Evolutionary conservation across 2,113 vertebrate species (phyloP).

Genomic region (Rhagologus leucostigma): DNA sequence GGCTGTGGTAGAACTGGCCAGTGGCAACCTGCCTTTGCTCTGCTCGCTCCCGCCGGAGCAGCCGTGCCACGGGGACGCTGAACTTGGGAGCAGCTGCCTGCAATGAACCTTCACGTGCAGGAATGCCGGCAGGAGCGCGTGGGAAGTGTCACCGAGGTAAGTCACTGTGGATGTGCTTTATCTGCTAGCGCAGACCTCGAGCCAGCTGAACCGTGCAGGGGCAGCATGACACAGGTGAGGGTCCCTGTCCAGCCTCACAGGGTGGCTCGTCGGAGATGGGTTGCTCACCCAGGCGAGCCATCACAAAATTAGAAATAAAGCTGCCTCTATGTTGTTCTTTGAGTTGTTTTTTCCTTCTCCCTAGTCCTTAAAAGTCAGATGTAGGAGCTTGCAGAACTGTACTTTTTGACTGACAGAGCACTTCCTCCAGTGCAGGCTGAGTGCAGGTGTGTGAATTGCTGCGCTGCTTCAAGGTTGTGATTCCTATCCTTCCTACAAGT

Average conservation of each 20-base stretch:
- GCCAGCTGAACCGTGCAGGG: fast-evolving
- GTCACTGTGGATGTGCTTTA: neutral
- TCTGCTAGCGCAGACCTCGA: neutral
- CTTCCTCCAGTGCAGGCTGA: neutral
- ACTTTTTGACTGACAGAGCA: neutral
- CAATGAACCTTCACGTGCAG: neutral
- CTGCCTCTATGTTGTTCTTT: neutral
- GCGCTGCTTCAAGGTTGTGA: neutral
- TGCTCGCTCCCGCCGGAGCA: neutral
- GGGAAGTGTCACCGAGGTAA: slow-evolving; percentile 26
- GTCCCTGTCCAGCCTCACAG: neutral
- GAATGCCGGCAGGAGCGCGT: neutral
- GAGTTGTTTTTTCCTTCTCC: neutral
- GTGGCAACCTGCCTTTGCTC: slow-evolving; percentile 18
- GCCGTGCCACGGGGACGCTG: neutral
- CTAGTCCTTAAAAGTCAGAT: neutral
- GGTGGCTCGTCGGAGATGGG: fast-evolving
- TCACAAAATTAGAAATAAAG: neutral
- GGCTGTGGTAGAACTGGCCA: neutral
- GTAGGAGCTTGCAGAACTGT: neutral
- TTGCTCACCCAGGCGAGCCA: fast-evolving
- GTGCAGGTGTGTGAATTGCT: neutral
- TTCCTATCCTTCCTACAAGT: neutral
- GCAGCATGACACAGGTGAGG: neutral
- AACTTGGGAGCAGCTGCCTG: neutral